Percentiles rank a stretch among this genome's conserved stretches.
Conservation (phyloP, 2,888 invertebrate genomes). For the Lordiphosa fenestrarum region DNA sequence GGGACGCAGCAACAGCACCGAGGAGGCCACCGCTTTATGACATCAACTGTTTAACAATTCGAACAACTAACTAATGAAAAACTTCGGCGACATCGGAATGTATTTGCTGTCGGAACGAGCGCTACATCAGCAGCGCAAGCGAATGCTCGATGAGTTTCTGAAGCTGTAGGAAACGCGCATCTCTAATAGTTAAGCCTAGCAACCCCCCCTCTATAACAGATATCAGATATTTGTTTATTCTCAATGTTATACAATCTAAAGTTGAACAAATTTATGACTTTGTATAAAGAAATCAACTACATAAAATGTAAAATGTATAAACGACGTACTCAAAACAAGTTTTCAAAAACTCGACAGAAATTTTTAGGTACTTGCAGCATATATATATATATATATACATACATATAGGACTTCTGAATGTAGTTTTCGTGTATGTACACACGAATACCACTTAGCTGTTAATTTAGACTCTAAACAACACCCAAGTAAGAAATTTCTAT, state of each 20-base stretch:
- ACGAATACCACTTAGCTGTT: slow-evolving; percentile 36
- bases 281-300: slow-evolving; percentile 32
- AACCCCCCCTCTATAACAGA: slow-evolving; percentile 42
- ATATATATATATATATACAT: slow-evolving; percentile 11
- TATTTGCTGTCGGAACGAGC: slow-evolving; percentile 66
- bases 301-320: slow-evolving; percentile 64
- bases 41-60: slow-evolving; percentile 78
- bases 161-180: slow-evolving; percentile 48
- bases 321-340: slow-evolving; percentile 37
- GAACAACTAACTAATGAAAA: slow-evolving; percentile 78
- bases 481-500: slow-evolving; percentile 42
- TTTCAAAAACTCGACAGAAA: slow-evolving; percentile 38
- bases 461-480: slow-evolving; percentile 34
- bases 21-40: slow-evolving; percentile 79
- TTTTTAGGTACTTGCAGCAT: slow-evolving; percentile 8
- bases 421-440: slow-evolving; percentile 24
- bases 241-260: slow-evolving; percentile 52
- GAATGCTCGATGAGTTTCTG: slow-evolving; percentile 67
- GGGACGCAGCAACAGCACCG: slow-evolving; percentile 68
- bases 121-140: slow-evolving; percentile 66
- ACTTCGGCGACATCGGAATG: slow-evolving; percentile 71
- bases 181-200: slow-evolving; percentile 24
- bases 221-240: slow-evolving; percentile 70
- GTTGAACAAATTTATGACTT: slow-evolving; percentile 41
- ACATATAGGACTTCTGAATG: slow-evolving; percentile 41